Evolutionary conservation across 2,888 invertebrate species (phyloP).

Genomic region (Pseudolycoriella hygida): DNA sequence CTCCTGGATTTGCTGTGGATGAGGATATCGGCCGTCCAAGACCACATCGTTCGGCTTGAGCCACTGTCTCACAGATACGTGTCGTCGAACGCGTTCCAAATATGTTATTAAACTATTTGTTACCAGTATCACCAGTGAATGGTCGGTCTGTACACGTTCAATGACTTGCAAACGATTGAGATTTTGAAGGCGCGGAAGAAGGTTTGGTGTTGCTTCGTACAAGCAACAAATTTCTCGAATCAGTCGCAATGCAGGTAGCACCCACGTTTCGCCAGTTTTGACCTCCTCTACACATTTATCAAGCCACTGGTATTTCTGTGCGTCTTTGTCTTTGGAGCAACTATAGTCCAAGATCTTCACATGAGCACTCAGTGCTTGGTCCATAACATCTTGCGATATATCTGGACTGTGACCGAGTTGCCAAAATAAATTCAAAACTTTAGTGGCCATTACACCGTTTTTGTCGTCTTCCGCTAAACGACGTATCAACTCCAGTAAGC

Average conservation of each 20-base stretch:
- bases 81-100: constrained; percentile 65
- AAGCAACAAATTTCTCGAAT: constrained; percentile 90
- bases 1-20: constrained; percentile 84
- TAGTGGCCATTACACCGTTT: constrained; percentile 96
- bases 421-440: constrained; percentile 91
- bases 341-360: constrained; percentile 96
- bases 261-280: constrained; percentile 77
- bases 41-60: constrained; percentile 61
- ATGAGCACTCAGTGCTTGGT: constrained; percentile 86
- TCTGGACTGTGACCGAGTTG: constrained; percentile 91
- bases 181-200: constrained; percentile 24
- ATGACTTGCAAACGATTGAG: constrained; percentile 57
- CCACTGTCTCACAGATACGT: constrained; percentile 36
- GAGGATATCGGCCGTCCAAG: constrained; percentile 81
- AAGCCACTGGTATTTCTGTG: constrained; percentile 89
- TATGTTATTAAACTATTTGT: constrained; percentile 82
- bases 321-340: constrained; percentile 91
- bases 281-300: constrained; percentile 93
- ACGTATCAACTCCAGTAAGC: constrained; percentile 83
- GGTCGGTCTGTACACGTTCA: constrained; percentile 76
- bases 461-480: constrained; percentile 95
- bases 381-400: constrained; percentile 92
- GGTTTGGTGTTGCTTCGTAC: constrained; percentile 52
- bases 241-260: constrained; percentile 83
- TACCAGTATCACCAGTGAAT: constrained; percentile 83